Evolutionary conservation across 2,113 vertebrate genomes (phyloP).

Genomic region (Taurulus bubalis): DNA sequence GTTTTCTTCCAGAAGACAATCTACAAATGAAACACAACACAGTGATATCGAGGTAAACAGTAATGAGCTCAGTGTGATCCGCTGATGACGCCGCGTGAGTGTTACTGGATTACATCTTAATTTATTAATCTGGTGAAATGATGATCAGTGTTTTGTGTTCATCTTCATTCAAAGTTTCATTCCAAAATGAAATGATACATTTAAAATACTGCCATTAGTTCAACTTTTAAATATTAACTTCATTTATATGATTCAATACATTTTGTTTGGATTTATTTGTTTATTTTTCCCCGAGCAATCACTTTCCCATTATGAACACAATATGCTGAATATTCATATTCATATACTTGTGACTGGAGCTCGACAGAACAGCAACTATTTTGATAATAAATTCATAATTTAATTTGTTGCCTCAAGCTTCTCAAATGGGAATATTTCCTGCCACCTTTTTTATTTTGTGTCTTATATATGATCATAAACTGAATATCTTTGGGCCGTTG

Average conservation of each 20-base stretch:
- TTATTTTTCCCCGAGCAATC: too few relatives aligned
- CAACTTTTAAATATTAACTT: background rate
- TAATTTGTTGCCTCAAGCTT: background rate
- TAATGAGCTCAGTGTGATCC: background rate
- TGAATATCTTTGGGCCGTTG: too few relatives aligned
- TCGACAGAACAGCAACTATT: background rate
- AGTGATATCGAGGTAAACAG: slow-evolving; percentile 5
- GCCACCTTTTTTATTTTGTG: background rate
- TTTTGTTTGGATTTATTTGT: background rate
- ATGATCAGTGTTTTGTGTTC: background rate
- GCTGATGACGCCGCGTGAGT: too few relatives aligned
- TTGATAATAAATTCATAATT: background rate
- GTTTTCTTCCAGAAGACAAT: too few relatives aligned
- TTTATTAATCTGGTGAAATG: too few relatives aligned
- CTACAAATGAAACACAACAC: slow-evolving; percentile 17
- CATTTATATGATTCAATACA: background rate
- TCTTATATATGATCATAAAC: background rate
- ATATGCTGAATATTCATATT: background rate
- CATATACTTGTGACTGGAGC: background rate
- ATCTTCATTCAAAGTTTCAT: background rate
- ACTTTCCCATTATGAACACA: background rate
- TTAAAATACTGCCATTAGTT: background rate
- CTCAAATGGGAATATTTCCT: background rate
- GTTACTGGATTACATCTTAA: too few relatives aligned
- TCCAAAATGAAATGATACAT: too few relatives aligned